A percentile compares a stretch with the other conserved stretches of the same genome.
These are phyloP conservation scores for Athene cunicularia DNA, from an alignment of 2,113 vertebrate species.

Conservation along the genomic window DNA sequence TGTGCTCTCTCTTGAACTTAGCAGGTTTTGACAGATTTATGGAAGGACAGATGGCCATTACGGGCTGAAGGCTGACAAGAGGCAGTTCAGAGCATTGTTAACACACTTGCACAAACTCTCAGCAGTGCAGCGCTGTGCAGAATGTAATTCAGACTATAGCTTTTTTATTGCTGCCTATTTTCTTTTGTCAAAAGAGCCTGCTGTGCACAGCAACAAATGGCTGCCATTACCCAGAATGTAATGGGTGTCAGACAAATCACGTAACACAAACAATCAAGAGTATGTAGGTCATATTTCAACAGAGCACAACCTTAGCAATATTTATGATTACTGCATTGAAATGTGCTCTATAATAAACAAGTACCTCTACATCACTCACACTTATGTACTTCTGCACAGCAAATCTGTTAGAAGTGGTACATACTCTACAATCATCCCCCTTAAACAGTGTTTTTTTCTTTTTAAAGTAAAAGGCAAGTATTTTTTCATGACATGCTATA, in stretches of 20 bases:
- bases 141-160: slow-evolving; percentile 88
- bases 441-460: slow-evolving; percentile 63
- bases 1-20: slow-evolving; percentile 79
- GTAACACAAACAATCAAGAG: slow-evolving; percentile 85
- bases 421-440: slow-evolving; percentile 65
- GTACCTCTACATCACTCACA: slow-evolving; percentile 85
- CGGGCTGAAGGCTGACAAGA: slow-evolving; percentile 94
- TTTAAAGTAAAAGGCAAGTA: slow-evolving; percentile 70
- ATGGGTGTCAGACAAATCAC: slow-evolving; percentile 90
- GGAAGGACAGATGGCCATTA: slow-evolving; percentile 95
- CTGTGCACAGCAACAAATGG: slow-evolving; percentile 91
- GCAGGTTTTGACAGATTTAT: slow-evolving; percentile 90
- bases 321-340: slow-evolving; percentile 89
- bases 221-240: slow-evolving; percentile 91
- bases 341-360: slow-evolving; percentile 89
- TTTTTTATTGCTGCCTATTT: slow-evolving; percentile 88
- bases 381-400: slow-evolving; percentile 77
- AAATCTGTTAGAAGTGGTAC: slow-evolving; percentile 72
- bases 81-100: slow-evolving; percentile 96
- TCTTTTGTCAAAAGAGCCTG: slow-evolving; percentile 87
- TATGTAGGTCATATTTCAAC: slow-evolving; percentile 87
- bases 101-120: slow-evolving; percentile 96
- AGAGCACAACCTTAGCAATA: slow-evolving; percentile 84
- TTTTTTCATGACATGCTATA: slow-evolving; percentile 54
- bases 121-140: slow-evolving; percentile 78